Evolutionary conservation across 2,888 invertebrate species (phyloP), one percentile per base, ranked within the genome.

Genomic region (Synergus japonicus): DNA sequence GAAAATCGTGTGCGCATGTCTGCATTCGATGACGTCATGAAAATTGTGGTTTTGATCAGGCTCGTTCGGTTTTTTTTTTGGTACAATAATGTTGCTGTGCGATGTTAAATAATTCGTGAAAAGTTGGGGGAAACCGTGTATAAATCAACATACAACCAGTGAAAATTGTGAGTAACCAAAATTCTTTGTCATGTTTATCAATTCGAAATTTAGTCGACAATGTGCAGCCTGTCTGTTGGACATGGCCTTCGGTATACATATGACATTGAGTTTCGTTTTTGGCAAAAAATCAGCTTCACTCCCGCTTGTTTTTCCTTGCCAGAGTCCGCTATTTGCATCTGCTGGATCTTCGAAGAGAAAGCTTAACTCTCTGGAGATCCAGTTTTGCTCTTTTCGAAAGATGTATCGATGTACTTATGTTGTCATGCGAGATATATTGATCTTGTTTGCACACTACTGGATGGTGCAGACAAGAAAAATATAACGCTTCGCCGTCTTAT

Each of bases 1-100:
- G 90, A 91, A 91, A 90, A 89, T 87, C 83, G 83, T 85, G 85
- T 90, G 92, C 92, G 92, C 92, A 92, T 92, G 92, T 87, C 87
- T 89, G 86, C 86, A 79, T 86, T 88, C 89, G 88, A 88, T 92
- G 92, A 92, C 91, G 92, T 92, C 91, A 92, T 90, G 90, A 90
- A 90, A 90, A 89, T 90, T 89, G 91, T 90, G 90, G 88, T 90
- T 89, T 90, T 90, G 89, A 90, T 90, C 89, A 89, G 78, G 64
- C 78, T 77, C 49, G 43, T 60, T 49, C 67, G 60, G 80, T 80
- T 67, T 79, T 81, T 81, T 76, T 64, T 83, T 73, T 66, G 65
- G 82, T 78, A 80, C 81, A 77, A 89, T 85, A 85, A 90, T 88
- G 87, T 86, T 86, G 83, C 85, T 83, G 84, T 87, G 86, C 85